Evolutionary conservation across 1,140 invertebrate species (phyloP), one percentile per base, ranked within the genome.

Genomic region (Cardiocondyla obscurior): DNA sequence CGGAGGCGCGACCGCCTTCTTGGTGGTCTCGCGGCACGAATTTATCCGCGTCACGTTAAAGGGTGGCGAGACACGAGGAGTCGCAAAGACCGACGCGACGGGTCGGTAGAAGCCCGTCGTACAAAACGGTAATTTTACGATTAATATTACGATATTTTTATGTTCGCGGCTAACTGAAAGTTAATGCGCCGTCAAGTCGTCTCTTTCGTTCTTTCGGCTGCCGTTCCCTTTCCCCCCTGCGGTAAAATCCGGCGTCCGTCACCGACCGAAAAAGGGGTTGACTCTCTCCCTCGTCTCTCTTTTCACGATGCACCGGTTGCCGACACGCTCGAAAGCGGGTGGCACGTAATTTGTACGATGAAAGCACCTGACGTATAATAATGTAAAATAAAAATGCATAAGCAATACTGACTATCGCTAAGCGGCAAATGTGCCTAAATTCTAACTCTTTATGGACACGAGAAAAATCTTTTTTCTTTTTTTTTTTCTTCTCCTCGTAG

Each of bases 61-160:
- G 67, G 33, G 25, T 65, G 72, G 25, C 19, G 25, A n/a, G 46
- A 28, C 25, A 25, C 46, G 51, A 16, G 12, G 53, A 16, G 49
- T 4, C 44, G 0, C 70, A 42, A n/a, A n/a, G n/a, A n/a, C n/a
- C 42, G 79, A 81, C 33, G 49, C 16, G 25, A 46, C 30, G 33
- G 8, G 46, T 62, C 12, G 60, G 58, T 19, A 53, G 51, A 83
- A 42, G 60, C 33, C 55, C 42, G 60, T 55, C 58, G 84, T 84
- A 85, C 82, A 85, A 88, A 90, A 90, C 82, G 64, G 36, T 74
- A 81, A 49, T 87, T 88, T 88, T 89, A 90, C 87, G 89, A 92
- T 92, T 91, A 90, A 91, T 91, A 92, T 92, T 92, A 91, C 87
- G 88, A 91, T 90, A 89, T 81, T 90, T 91, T 92, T 92, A 91